Evolutionary conservation across 2,888 invertebrate genomes (phyloP).

Genomic region (Pachydiplax longipennis): DNA sequence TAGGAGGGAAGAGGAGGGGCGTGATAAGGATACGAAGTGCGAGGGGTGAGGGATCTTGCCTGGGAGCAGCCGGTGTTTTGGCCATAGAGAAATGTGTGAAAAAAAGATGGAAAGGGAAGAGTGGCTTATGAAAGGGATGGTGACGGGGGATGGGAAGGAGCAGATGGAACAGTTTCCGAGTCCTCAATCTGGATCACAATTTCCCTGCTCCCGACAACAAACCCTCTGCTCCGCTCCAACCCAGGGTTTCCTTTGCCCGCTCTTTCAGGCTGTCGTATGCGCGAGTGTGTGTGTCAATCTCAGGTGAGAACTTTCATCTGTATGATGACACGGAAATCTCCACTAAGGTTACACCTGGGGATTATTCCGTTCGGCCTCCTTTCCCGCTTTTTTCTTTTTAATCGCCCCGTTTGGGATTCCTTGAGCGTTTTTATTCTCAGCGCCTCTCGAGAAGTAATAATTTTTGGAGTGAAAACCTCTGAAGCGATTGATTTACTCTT

Average conservation of each 20-base stretch:
- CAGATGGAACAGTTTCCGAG: constrained; percentile 14
- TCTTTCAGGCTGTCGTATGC: neutral
- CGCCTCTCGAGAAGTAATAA: neutral
- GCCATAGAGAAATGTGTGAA: neutral
- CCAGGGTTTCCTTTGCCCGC: neutral
- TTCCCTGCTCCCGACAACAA: neutral
- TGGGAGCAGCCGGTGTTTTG: neutral
- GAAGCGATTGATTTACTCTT: neutral
- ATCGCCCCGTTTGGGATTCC: neutral
- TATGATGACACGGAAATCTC: constrained; percentile 31
- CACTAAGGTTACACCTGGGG: neutral
- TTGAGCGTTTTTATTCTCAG: neutral
- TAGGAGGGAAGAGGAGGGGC: neutral
- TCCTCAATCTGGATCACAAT: constrained; percentile 27
- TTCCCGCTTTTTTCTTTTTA: neutral
- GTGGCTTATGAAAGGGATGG: neutral
- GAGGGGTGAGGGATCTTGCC: neutral
- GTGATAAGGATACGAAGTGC: neutral
- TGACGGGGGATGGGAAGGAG: neutral
- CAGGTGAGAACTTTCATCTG: constrained; percentile 34
- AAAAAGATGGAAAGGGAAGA: neutral
- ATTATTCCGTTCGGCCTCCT: neutral
- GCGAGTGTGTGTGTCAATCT: neutral
- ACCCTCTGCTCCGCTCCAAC: neutral
- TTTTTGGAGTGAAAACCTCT: neutral